phyloP scores from a whole-genome alignment of 2,797 vertebrate genomes.

The Adrianichthys oophorus region DNA sequence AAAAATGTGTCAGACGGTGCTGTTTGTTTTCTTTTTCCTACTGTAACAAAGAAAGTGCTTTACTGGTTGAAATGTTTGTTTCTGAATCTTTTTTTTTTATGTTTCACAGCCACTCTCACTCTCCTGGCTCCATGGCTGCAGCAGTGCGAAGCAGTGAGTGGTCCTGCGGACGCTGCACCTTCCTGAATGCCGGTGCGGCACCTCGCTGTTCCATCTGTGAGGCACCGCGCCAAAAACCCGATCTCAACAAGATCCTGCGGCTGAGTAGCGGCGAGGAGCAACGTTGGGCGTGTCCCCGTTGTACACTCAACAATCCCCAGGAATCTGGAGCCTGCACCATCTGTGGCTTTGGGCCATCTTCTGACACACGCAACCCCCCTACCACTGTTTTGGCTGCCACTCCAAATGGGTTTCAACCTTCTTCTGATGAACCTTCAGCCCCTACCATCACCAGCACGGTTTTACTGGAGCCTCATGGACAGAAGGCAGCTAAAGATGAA shows the following conservation, averaged over 20 bases:
- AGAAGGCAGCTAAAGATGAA: slow-evolving; percentile 66
- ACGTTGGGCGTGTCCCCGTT: slow-evolving; percentile 92
- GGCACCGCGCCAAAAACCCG: slow-evolving; percentile 93
- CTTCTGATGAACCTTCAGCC: slow-evolving; percentile 49
- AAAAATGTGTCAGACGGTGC: too few relatives aligned
- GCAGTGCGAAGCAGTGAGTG: slow-evolving; percentile 84
- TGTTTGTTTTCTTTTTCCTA: too few relatives aligned
- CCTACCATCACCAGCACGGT: slow-evolving; percentile 48
- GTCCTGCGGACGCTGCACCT: slow-evolving; percentile 97
- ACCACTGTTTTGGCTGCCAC: slow-evolving; percentile 63
- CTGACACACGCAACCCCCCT: slow-evolving; percentile 71
- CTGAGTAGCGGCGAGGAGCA: slow-evolving; percentile 90
- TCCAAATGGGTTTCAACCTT: slow-evolving; percentile 74
- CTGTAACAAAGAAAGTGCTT: too few relatives aligned
- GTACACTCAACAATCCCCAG: slow-evolving; percentile 92
- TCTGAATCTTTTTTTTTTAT: slow-evolving; percentile 37
- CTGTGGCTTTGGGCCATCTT: slow-evolving; percentile 85
- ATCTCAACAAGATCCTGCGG: slow-evolving; percentile 94
- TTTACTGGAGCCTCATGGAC: slow-evolving; percentile 65
- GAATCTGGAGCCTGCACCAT: slow-evolving; percentile 89
- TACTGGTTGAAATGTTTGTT: slow-evolving; percentile 1
- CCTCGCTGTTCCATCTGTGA: slow-evolving; percentile 97
- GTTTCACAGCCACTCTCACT: slow-evolving; percentile 88
- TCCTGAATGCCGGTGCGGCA: slow-evolving; percentile 87
- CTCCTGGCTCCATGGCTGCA: slow-evolving; percentile 90